Evolutionary conservation across 2,113 vertebrate genomes (phyloP), one percentile per base, ranked within the genome.

Genomic region (Egretta garzetta): DNA sequence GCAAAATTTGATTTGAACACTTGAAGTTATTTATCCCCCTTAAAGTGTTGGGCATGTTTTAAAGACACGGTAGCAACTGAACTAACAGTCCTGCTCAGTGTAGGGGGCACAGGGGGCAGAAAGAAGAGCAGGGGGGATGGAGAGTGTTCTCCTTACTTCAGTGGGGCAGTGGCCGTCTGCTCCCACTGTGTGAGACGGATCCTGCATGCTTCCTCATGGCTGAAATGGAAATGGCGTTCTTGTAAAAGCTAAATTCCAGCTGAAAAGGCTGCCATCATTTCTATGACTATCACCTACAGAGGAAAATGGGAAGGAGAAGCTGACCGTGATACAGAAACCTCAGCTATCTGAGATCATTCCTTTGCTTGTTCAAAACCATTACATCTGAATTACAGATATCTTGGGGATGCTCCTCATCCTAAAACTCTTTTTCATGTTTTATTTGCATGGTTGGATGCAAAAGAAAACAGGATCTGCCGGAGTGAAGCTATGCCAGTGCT

Each of bases 1-100:
- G 62, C 62, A 93, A 93, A 82, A 90, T 93, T 94, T 95, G 49
- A 79, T 91, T 94, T 86, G 80, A 92, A 56, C 15, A 24, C 27
- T 72, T 67, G 76, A 77, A 55, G 28, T 89, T 87, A 82, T 79
- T 96, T 89, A 89, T 96, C 91, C 94, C 70, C 50, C 95, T 77
- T 55, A 45, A 74, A 90, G 33, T 39, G 9, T 32, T 71, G 30
- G 49, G 33, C 12, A 32, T 41, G 33, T 59, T 74, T 94, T 96
- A 87, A 94, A 93, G 86, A 64, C 74, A 45, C n/a, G 49, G 39
- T 3, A 75, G 32, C 45, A 85, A 35, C 19, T 7, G 67, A 86
- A 59, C 45, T 50, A 37, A 50, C 26, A 39, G 63, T 83, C 30
- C 47, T 82, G 72, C 37, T 93, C 1, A 1, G 56, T 47, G 26